Evolutionary conservation across 2,113 vertebrate genomes (phyloP).

Genomic region (Python bivittatus): DNA sequence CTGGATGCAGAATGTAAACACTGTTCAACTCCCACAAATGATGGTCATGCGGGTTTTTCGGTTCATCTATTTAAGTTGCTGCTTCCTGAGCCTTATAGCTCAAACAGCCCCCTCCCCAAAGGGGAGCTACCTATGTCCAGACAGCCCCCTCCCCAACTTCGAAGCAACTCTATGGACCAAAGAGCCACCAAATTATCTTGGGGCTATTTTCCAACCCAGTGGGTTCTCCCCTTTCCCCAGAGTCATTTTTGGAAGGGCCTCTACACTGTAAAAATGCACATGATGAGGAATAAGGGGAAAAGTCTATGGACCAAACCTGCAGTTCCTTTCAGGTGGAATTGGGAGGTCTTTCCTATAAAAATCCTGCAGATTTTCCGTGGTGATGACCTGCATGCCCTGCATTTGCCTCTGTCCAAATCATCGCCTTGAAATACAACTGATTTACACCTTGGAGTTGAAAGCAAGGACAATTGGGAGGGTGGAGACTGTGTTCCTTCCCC

Average conservation of each 20-base stretch:
- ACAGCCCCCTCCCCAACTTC: too few relatives aligned
- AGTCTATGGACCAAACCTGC: background rate
- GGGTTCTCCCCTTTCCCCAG: background rate
- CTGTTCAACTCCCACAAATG: too few relatives aligned
- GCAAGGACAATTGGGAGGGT: background rate
- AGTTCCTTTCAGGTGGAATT: background rate
- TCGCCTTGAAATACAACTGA: background rate
- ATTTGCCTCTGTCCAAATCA: background rate
- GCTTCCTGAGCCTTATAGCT: too few relatives aligned
- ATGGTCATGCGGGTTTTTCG: too few relatives aligned
- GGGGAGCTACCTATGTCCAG: background rate
- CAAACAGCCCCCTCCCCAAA: background rate
- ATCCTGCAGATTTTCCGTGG: too few relatives aligned
- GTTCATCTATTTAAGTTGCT: background rate
- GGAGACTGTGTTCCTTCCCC: background rate
- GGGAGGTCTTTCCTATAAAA: background rate
- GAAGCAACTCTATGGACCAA: too few relatives aligned
- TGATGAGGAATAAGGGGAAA: background rate
- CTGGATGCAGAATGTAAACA: background rate
- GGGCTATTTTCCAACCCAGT: background rate
- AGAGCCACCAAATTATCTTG: background rate
- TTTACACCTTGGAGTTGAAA: background rate
- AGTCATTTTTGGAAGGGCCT: background rate
- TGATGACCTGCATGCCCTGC: background rate
- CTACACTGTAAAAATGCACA: too few relatives aligned